These are phyloP conservation scores for Anarrhichthys ocellatus DNA, from an alignment of 2,113 vertebrate genomes.

Conservation along the genomic window DNA sequence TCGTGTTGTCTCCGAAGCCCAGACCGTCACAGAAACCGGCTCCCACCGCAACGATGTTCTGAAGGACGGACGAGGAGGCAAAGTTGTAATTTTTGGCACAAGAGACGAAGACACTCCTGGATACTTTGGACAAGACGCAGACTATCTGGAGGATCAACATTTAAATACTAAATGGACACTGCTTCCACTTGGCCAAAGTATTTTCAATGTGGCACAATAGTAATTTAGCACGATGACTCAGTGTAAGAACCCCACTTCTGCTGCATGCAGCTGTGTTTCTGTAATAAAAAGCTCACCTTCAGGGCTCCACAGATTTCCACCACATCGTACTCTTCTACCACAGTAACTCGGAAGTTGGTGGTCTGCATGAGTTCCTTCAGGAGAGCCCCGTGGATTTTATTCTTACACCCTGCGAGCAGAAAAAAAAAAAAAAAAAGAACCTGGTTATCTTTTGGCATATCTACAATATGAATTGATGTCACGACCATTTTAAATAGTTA, in stretches of 20 bases:
- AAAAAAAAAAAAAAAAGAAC: conserved; percentile 11
- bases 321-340: conserved; percentile 92
- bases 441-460: neutral
- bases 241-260: too few relatives aligned
- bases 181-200: neutral
- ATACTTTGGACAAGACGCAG: neutral
- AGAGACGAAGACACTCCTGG: neutral
- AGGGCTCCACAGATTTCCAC: conserved; percentile 98
- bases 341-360: conserved; percentile 91
- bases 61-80: neutral
- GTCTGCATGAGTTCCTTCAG: conserved; percentile 98
- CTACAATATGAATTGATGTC: neutral
- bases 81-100: neutral
- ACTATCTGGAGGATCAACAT: neutral
- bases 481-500: neutral
- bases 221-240: neutral
- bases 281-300: conserved; percentile 85
- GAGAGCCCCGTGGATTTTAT: conserved; percentile 84
- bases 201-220: neutral
- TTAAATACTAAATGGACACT: neutral
- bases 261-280: neutral
- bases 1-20: conserved; percentile 95
- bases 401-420: conserved; percentile 87
- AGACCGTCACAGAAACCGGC: conserved; percentile 97
- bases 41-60: conserved; percentile 95